Conservation (phyloP, 2,113 vertebrate species). For the Alces alces region DNA sequence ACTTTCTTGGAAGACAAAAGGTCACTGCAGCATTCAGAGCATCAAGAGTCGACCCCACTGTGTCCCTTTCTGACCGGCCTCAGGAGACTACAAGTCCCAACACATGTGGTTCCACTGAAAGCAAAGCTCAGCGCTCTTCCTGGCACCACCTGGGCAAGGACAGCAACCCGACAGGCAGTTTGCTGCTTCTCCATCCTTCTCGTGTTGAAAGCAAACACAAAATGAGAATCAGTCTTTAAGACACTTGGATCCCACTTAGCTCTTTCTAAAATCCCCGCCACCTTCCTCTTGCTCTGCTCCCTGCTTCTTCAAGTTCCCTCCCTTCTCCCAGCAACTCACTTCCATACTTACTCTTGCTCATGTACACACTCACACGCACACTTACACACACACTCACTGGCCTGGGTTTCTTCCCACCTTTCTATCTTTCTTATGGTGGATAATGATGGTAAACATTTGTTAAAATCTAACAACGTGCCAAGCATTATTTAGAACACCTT, state of each 20-base stretch:
- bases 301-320: background rate
- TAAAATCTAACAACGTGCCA: background rate
- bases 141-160: background rate
- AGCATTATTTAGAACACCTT: background rate
- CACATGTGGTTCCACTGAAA: background rate
- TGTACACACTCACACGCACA: too few relatives aligned
- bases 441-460: background rate
- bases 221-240: background rate
- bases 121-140: background rate
- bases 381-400: background rate
- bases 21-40: background rate
- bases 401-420: background rate
- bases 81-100: background rate
- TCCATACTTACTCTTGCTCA: background rate
- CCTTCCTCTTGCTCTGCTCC: background rate
- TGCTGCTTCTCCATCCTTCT: background rate
- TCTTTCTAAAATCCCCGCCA: background rate
- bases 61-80: background rate
- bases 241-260: background rate
- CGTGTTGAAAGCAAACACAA: background rate
- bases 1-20: background rate
- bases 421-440: background rate
- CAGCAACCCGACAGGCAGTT: background rate
- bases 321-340: background rate
- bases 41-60: background rate